Conservation (phyloP, 2,113 vertebrate species). For the Pygoscelis adeliae region DNA sequence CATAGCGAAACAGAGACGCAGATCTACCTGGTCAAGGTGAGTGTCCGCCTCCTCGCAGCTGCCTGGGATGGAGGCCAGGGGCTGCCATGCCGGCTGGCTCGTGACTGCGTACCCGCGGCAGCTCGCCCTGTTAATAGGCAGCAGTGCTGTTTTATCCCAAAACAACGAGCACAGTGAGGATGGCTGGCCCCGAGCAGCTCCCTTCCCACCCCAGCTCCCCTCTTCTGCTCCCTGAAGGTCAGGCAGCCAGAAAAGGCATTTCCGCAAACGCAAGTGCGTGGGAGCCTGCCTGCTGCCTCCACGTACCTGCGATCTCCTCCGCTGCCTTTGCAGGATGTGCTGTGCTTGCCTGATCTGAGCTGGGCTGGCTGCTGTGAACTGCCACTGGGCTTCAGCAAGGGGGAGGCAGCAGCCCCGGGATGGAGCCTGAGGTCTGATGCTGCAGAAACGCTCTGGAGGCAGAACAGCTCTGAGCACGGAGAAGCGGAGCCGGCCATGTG, state of each 20-base stretch:
- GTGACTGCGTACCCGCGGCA: accelerated
- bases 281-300: background rate
- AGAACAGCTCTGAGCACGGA: background rate
- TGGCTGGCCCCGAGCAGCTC: background rate
- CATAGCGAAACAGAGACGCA: accelerated
- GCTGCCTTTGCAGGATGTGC: background rate
- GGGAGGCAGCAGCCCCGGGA: background rate
- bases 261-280: accelerated
- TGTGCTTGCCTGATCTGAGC: background rate
- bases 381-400: background rate
- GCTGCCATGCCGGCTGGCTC: background rate
- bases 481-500: background rate
- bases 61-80: background rate
- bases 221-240: constrained; percentile 39
- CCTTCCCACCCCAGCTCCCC: background rate
- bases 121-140: background rate
- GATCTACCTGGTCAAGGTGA: background rate
- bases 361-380: accelerated
- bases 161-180: accelerated
- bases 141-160: background rate
- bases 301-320: background rate
- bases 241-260: background rate
- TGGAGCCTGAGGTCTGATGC: accelerated
- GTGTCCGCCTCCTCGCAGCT: background rate
- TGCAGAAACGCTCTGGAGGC: background rate